Evolutionary conservation across 2,888 invertebrate species (phyloP), one percentile per base, ranked within the genome.

Genomic region (Lymantria dispar): DNA sequence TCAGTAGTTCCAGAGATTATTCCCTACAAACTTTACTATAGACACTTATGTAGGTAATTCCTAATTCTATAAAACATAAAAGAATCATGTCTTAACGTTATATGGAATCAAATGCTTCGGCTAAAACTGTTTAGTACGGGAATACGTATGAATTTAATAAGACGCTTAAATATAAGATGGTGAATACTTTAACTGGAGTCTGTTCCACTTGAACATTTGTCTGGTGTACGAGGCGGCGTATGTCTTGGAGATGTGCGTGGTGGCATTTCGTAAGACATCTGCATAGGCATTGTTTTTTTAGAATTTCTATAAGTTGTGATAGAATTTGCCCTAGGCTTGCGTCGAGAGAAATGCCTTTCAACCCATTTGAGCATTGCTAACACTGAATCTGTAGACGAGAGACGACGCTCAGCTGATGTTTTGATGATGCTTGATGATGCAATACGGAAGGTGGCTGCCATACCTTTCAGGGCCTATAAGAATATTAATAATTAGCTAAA

Each of bases 391-490:
- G 97, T 96, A 36, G 96, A 96, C 0, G 97, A 97, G 43, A 98
- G 89, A 54, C 98, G 95, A 45, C 96, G 93, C 75, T 97, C 97
- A 0, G 97, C 97, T 0, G 96, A 95, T 0, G 97, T 97, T 74
- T 96, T 96, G 7, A 95, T 95, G 68, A 97, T 96, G 74, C 94
- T 93, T 0, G 97, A 97, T 0, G 96, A 95, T 0, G 97, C 95
- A 9, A 98, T 96, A 46, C 97, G 94, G 93, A 98, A 98, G 3
- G 97, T 97, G 0, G 97, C 96, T 0, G 97, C 97, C 97, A 98
- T 97, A 80, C 97, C 97, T 91, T 97, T 97, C 50, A 97, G 88
- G 0, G 97, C 96, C 97, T 97, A 76, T 37, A 58, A 8, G 33
- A 59, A 48, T 29, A n/a, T 48, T 40, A 45, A 42, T 44, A 38